Base-by-base conservation (phyloP, 2,113 vertebrate species). In the Sorex araneus region DNA sequence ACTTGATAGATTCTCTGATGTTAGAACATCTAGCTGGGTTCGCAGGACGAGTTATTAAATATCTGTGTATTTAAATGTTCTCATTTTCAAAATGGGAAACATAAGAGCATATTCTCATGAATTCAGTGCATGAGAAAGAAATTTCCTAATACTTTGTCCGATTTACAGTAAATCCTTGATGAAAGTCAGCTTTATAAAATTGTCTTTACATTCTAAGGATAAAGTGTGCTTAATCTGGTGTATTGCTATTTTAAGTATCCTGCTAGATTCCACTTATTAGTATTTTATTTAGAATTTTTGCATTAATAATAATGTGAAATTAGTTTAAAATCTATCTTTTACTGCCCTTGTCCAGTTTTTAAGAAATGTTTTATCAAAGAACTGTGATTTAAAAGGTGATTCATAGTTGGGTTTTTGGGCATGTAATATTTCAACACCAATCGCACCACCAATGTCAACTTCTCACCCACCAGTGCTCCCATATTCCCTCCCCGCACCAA, bases 51-150 rank as follows among this genome's bases (percentile, higher is more conserved):
- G 73, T 45, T 45, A 66, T n/a, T 74, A 70, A 43, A 57, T 7
- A 64, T 90, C 40, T 75, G 10, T 90, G 77, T 50, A 8, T 74
- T 92, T 80, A 36, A 66, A 16, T 88, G 73, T 88, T 11, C 54
- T 94, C 70, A 45, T 87, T 82, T 88, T 88, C 63, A 57, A 60
- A 70, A 28, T 13, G 11, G 34, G 70, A 50, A 63, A 32, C 15
- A 0, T 19, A 7, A 45, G n/a, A 25, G 19, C 5, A 18, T 12
- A 32, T 75, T 54, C 57, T 43, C 67, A 50, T 30, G 5, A 36
- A 45, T 79, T 70, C 90, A 40, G 75, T 67, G 66, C 43, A 28
- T 34, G 67, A 88, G 60, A 74, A 34, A 66, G 66, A 36, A 76
- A 76, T 64, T 54, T 60, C 23, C 57, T 84, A 87, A 47, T 69